These are phyloP conservation scores for Caenorhabditis sp. DNA, from an alignment of 2,888 invertebrate species.

Conservation along the genomic window DNA sequence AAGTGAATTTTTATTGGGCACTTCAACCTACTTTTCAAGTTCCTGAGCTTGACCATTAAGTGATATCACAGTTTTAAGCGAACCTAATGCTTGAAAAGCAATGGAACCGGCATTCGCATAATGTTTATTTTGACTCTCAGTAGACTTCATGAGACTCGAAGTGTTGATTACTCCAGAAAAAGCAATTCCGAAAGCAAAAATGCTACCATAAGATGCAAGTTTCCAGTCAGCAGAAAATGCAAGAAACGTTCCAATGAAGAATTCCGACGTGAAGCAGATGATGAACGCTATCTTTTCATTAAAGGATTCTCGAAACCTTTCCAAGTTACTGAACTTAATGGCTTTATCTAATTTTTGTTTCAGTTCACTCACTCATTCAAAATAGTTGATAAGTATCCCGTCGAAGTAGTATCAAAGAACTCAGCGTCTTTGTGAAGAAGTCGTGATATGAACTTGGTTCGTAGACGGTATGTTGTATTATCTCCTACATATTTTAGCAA, in stretches of 20 bases:
- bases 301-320: conserved; percentile 76
- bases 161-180: conserved; percentile 74
- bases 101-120: conserved; percentile 55
- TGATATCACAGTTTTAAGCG: conserved; percentile 48
- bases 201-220: conserved; percentile 78
- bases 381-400: conserved; percentile 84
- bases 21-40: conserved; percentile 21
- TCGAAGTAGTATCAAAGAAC: conserved; percentile 84
- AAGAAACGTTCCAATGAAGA: conserved; percentile 50
- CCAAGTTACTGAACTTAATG: conserved; percentile 75
- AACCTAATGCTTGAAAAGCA: conserved; percentile 45
- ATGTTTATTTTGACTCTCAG: conserved; percentile 42
- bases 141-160: conserved; percentile 51
- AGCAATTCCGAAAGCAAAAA: conserved; percentile 79
- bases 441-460: conserved; percentile 84
- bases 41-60: conserved; percentile 55
- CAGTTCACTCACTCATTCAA: conserved; percentile 84
- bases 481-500: conserved; percentile 83
- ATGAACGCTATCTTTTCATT: conserved; percentile 78
- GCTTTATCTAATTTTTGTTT: background rate
- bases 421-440: conserved; percentile 83
- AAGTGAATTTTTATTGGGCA: background rate
- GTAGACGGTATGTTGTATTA: conserved; percentile 84
- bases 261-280: conserved; percentile 67
- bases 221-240: conserved; percentile 77